Evolutionary conservation across 2,888 invertebrate genomes (phyloP), one percentile per base, ranked within the genome.

Genomic region (Hetaerina titia): DNA sequence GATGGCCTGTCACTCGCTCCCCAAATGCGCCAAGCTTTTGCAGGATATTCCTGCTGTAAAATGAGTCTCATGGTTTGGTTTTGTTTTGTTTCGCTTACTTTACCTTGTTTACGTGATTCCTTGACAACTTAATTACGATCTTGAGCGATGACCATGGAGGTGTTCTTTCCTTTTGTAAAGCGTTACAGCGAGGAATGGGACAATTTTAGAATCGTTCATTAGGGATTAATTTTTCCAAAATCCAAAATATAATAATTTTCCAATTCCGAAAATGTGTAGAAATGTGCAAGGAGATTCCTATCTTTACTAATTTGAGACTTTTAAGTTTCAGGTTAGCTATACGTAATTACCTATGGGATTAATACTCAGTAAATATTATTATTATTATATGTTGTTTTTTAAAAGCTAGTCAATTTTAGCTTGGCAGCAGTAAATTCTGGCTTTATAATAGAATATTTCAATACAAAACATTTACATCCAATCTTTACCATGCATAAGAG

Each of bases 41-140:
- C 31, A 5, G 25, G n/a, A 69, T n/a, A 69, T 60, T 63, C 74
- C n/a, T 69, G n/a, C 92, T 56, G 92, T 92, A 74, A 92, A 92
- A 92, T 92, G 56, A 92, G 57, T 56, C 69, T 22, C 25, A n/a
- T 7, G 81, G 31, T 81, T 45, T 56, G 56, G 22, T 89, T 90
- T 89, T 90, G 13, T 25, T 90, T 92, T 74, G 69, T 92, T 92
- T 74, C n/a, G 56, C 64, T 92, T 74, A 92, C 57, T 92, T 69
- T 69, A 22, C n/a, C 92, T 74, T 92, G 92, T 92, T 92, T 92
- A 69, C 69, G 92, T 74, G 69, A 22, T 56, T 56, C 92, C 69
- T 89, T 92, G 92, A 92, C 92, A 92, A 74, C 56, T 92, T 92
- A 92, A 92, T 92, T 92, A 74, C 92, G 19, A 74, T 92, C 92